A percentile compares a stretch with the other conserved stretches of the same genome.
These are phyloP conservation scores for Zaprionus gabonicus DNA, from an alignment of 1,140 invertebrate genomes.

Conservation along the genomic window DNA sequence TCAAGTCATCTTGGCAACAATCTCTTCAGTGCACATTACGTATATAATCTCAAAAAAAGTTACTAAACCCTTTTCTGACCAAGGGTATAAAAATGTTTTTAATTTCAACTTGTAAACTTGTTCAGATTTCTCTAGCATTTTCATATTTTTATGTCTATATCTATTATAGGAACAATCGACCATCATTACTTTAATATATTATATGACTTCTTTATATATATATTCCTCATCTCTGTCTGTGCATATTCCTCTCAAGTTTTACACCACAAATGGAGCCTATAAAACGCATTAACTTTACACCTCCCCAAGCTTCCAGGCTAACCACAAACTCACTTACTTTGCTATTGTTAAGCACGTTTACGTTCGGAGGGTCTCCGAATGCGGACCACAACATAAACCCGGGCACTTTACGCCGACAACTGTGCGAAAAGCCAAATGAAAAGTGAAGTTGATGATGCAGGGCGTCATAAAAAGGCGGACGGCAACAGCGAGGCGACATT, in stretches of 20 bases:
- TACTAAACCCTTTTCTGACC: no score
- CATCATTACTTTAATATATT: background rate
- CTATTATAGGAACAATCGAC: background rate
- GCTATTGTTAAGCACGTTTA: slow-evolving; percentile 27
- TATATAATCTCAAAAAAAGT: background rate
- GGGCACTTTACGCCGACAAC: slow-evolving; percentile 58
- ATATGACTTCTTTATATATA: background rate
- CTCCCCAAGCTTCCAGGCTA: slow-evolving; percentile 4
- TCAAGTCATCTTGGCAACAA: background rate
- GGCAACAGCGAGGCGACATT: slow-evolving; percentile 49
- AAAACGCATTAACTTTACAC: slow-evolving; percentile 26
- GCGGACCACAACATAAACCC: slow-evolving; percentile 64
- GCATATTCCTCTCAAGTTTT: background rate
- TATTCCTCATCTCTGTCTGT: background rate
- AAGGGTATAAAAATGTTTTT: no score
- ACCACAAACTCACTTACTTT: slow-evolving; percentile 58
- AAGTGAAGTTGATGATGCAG: slow-evolving; percentile 53
- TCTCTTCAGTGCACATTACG: background rate
- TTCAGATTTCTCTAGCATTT: background rate
- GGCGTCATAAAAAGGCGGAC: slow-evolving; percentile 34
- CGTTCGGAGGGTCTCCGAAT: slow-evolving; percentile 5
- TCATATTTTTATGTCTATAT: background rate
- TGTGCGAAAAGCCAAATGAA: slow-evolving; percentile 66
- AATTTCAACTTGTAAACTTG: background rate
- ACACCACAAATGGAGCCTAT: background rate